These are phyloP conservation scores for Pogoniulus pusillus DNA, from an alignment of 2,797 vertebrate species.

Conservation along the genomic window DNA sequence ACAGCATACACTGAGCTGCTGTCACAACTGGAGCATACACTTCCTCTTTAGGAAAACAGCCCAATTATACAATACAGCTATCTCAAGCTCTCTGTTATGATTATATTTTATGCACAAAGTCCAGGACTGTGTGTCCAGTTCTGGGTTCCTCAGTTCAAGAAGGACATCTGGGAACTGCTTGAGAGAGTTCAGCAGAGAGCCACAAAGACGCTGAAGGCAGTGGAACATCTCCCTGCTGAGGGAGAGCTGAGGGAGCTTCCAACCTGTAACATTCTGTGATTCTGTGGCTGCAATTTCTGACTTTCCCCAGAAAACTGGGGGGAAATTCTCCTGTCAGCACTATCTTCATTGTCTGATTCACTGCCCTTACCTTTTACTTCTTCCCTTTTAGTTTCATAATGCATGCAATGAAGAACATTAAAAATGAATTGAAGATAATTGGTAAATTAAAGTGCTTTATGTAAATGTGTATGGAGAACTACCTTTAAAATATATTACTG, in stretches of 20 bases:
- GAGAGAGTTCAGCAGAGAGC: no score
- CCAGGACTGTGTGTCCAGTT: background rate
- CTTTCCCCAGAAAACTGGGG: background rate
- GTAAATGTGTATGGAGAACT: background rate
- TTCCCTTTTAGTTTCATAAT: background rate
- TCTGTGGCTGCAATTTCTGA: background rate
- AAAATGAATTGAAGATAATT: background rate
- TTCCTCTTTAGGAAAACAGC: background rate
- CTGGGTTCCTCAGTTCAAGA: no score
- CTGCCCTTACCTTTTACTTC: background rate
- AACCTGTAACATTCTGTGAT: no score
- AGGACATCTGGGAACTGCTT: no score
- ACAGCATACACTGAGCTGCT: background rate
- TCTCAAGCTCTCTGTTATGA: background rate
- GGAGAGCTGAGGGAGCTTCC: no score
- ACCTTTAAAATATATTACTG: background rate
- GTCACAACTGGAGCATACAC: slow-evolving; percentile 17
- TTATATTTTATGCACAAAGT: slow-evolving; percentile 10
- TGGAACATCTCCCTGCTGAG: no score
- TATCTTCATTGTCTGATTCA: background rate
- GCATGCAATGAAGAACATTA: background rate
- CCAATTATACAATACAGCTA: background rate
- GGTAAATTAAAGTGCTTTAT: background rate
- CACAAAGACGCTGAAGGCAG: no score
- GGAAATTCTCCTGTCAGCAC: background rate